phyloP scores from a whole-genome alignment of 2,888 invertebrate genomes.

The Psylliodes chrysocephalus region DNA sequence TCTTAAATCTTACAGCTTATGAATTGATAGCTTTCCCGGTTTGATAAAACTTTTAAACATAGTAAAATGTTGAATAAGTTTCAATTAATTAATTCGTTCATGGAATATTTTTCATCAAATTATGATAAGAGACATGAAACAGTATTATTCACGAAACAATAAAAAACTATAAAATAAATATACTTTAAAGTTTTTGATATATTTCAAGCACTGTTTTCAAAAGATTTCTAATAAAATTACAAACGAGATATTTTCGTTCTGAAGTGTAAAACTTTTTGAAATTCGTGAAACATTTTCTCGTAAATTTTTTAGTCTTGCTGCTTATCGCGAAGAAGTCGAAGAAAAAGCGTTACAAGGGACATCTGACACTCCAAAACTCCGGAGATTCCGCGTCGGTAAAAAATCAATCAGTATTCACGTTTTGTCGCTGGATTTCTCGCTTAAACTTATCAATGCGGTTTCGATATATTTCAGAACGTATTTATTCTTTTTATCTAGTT shows the following conservation, averaged over 20 bases:
- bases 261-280: constrained; percentile 1
- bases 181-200: no score
- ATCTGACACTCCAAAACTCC: constrained; percentile 13
- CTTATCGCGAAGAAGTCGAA: constrained; percentile 6
- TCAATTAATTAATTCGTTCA: no score
- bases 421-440: constrained; percentile 12
- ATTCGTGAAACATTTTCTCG: constrained; percentile 12
- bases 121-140: no score
- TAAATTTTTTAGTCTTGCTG: constrained; percentile 11
- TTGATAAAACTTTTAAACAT: no score
- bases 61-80: no score
- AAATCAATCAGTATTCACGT: constrained; percentile 21
- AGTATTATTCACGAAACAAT: no score
- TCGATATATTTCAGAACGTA: constrained; percentile 20
- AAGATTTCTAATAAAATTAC: neutral
- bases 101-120: no score
- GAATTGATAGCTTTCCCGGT: no score
- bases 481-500: constrained; percentile 19
- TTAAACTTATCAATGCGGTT: constrained; percentile 19
- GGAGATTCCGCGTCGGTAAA: constrained; percentile 14
- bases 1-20: no score
- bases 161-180: no score
- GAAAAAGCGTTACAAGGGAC: constrained; percentile 14
- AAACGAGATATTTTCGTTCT: neutral
- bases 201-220: no score